Base-by-base conservation (phyloP, 2,113 vertebrate genomes). In the Poeciliopsis prolifica region DNA sequence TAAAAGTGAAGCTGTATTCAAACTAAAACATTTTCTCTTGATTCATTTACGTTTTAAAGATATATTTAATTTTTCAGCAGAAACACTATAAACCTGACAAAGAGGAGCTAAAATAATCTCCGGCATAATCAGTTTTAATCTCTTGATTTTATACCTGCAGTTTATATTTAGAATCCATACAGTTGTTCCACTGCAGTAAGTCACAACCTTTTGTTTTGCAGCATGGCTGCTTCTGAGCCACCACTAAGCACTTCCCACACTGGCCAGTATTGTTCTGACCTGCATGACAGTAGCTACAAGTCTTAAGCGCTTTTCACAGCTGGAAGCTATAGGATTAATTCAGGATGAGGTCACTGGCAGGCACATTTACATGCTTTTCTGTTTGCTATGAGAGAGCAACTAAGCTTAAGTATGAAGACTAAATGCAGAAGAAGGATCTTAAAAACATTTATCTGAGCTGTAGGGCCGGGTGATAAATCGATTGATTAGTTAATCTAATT, bases 341-440 rank as follows among this genome's bases (percentile, higher is more conserved):
- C 63, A 62, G 35, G 31, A 10, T 22, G 17, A 74, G 81, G 76
- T 81, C 77, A 65, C 48, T 8, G 65, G 42, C 4, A 62, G 87
- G 76, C 76, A 86, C 69, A 72, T 86, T 85, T 86, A 74, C 82
- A 85, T 84, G 80, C 88, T 72, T 79, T 75, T 31, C 31, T 63
- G 31, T 63, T 30, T 78, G 71, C 69, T 67, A 11, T 62, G 75
- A 66, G 84, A 80, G 71, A 85, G 75, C 73, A 30, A 24, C 22
- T 24, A 9, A 58, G 51, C 51, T 58, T 58, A 58, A 58, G 51
- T 10, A 2, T 58, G 51, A 0, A 58, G 51, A 58, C 22, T n/a
- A 58, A 4, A 26, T 44, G 44, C 31, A 61, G 79, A 77, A 74
- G 70, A 82, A 65, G 37, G 51, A 76, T 66, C 77, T 80, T 64